Conservation (phyloP, 2,797 vertebrate species). For the Ceyx erithaca region DNA sequence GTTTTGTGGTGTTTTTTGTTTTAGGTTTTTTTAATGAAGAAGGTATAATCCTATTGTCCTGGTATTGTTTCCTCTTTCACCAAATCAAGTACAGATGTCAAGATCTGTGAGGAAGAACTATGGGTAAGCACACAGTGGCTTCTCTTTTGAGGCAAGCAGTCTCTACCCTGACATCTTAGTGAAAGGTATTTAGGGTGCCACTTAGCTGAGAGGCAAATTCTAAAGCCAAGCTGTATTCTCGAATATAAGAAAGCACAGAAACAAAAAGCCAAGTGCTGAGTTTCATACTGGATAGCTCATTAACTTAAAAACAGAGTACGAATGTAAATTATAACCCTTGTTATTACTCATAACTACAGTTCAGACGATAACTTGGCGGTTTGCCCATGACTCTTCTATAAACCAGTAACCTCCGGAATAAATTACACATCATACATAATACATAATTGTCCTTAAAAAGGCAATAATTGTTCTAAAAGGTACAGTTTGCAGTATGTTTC, state of each 20-base stretch:
- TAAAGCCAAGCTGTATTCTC: slow-evolving; percentile 48
- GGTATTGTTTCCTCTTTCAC: neutral
- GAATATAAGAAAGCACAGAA: slow-evolving; percentile 34
- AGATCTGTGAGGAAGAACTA: neutral
- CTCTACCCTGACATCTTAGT: neutral
- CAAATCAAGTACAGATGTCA: neutral
- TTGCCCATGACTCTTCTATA: slow-evolving; percentile 69
- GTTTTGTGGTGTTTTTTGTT: no score
- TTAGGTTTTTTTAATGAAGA: neutral
- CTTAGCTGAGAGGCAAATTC: slow-evolving; percentile 16
- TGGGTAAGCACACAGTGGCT: neutral
- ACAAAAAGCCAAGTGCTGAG: slow-evolving; percentile 61
- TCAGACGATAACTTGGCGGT: slow-evolving; percentile 73
- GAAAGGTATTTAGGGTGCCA: neutral
- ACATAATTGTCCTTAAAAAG: slow-evolving; percentile 77
- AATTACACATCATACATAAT: slow-evolving; percentile 69
- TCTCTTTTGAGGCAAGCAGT: neutral
- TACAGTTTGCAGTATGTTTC: slow-evolving; percentile 3
- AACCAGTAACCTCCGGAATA: slow-evolving; percentile 73
- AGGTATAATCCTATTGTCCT: neutral
- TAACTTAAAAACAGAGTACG: slow-evolving; percentile 78
- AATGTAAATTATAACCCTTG: slow-evolving; percentile 79
- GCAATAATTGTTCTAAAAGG: slow-evolving; percentile 62
- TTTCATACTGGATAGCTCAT: slow-evolving; percentile 76
- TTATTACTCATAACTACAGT: slow-evolving; percentile 78